These are phyloP conservation scores for Amblyjoppa proteus DNA, from an alignment of 2,888 invertebrate genomes.

Conservation along the genomic window DNA sequence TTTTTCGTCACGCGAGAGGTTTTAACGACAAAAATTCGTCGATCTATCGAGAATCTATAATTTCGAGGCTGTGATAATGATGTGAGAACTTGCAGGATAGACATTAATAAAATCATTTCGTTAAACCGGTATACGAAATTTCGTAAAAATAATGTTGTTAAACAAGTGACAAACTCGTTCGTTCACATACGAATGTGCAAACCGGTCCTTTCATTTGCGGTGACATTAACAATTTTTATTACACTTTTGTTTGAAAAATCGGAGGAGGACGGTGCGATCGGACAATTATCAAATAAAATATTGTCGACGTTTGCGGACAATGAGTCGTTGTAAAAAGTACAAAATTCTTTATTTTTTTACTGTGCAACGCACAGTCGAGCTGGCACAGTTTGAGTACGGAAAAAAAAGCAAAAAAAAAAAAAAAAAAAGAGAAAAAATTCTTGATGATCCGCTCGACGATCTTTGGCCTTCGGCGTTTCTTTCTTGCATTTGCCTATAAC, in stretches of 20 bases:
- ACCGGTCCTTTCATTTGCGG: neutral
- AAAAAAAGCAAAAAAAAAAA: slow-evolving; percentile 4
- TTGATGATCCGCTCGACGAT: neutral
- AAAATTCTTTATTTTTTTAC: neutral
- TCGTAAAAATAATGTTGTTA: no score
- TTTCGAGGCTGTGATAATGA: neutral
- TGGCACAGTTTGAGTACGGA: neutral
- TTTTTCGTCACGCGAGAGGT: neutral
- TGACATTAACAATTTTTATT: neutral
- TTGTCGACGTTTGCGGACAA: no score
- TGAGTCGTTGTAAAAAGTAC: neutral
- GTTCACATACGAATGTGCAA: no score
- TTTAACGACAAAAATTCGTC: neutral
- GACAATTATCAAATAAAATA: no score
- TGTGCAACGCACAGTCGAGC: neutral
- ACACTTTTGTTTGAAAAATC: no score
- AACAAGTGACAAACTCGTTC: no score
- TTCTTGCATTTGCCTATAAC: neutral
- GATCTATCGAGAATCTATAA: slow-evolving; percentile 19
- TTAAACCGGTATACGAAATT: no score
- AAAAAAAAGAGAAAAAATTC: slow-evolving; percentile 7
- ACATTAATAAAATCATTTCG: no score
- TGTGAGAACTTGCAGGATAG: no score
- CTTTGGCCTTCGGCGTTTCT: neutral
- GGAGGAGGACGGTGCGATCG: neutral